phyloP scores from a whole-genome alignment of 2,888 invertebrate species.

The Dorcus parallelipipedus region DNA sequence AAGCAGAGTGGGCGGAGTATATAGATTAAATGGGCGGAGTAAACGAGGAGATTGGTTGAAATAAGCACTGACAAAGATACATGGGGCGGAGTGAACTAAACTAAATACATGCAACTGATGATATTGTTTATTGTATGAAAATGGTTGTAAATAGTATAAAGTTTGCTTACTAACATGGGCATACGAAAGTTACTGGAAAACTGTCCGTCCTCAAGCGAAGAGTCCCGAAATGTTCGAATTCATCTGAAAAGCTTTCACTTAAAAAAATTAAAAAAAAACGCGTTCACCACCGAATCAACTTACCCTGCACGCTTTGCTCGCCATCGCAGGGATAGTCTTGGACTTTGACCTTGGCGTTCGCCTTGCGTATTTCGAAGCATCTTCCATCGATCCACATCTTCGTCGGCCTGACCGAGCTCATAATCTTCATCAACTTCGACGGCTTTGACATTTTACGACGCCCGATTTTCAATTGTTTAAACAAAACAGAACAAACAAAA shows the following conservation, averaged over 20 bases:
- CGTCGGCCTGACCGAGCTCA: slow-evolving; percentile 28
- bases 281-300: slow-evolving; percentile 8
- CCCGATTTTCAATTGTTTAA: no score
- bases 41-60: no score
- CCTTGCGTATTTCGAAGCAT: slow-evolving; percentile 32
- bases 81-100: no score
- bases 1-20: not conserved
- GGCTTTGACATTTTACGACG: slow-evolving; percentile 10
- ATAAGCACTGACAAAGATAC: no score
- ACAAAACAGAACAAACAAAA: no score
- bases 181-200: not conserved
- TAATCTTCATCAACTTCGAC: slow-evolving; percentile 11
- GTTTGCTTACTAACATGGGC: not conserved
- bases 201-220: slow-evolving; percentile 3
- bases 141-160: no score
- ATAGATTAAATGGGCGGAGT: no score
- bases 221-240: slow-evolving; percentile 3
- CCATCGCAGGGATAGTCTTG: slow-evolving; percentile 4
- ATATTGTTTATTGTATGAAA: no score
- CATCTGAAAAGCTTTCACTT: slow-evolving; percentile 1
- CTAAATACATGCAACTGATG: no score
- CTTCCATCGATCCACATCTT: slow-evolving; percentile 47
- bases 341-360: slow-evolving; percentile 13
- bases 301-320: slow-evolving; percentile 5
- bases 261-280: not conserved